Conservation (phyloP, 2,113 vertebrate species). For the Manacus vitellinus region DNA sequence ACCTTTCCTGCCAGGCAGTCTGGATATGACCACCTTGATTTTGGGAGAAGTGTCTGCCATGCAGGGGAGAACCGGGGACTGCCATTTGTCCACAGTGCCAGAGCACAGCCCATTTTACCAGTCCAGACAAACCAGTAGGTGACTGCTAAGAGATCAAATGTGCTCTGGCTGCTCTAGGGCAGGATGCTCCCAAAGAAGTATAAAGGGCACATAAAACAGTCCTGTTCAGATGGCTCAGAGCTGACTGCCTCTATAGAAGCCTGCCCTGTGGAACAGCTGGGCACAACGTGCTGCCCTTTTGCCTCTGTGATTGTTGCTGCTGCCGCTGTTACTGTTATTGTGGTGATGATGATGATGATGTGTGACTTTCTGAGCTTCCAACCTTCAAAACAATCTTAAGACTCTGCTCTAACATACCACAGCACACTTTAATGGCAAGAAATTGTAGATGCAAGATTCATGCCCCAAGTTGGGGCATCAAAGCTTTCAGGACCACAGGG, state of each 20-base stretch:
- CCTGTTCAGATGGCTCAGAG: background rate
- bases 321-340: background rate
- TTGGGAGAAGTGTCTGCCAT: background rate
- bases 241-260: background rate
- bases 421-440: background rate
- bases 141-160: background rate
- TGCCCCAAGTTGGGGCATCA: background rate
- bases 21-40: fast-evolving
- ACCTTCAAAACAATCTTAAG: background rate
- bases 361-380: background rate
- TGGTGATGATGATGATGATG: background rate
- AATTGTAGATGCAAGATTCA: background rate
- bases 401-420: background rate
- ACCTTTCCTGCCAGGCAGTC: background rate
- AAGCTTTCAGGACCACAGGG: background rate
- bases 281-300: background rate
- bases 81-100: background rate
- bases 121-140: background rate
- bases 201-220: background rate
- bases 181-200: background rate
- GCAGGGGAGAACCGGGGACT: background rate
- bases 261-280: background rate
- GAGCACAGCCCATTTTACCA: background rate
- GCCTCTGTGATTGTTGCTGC: background rate
- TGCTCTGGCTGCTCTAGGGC: background rate